Conservation (phyloP, 2,888 invertebrate genomes). For the Amphimallon solstitiale region DNA sequence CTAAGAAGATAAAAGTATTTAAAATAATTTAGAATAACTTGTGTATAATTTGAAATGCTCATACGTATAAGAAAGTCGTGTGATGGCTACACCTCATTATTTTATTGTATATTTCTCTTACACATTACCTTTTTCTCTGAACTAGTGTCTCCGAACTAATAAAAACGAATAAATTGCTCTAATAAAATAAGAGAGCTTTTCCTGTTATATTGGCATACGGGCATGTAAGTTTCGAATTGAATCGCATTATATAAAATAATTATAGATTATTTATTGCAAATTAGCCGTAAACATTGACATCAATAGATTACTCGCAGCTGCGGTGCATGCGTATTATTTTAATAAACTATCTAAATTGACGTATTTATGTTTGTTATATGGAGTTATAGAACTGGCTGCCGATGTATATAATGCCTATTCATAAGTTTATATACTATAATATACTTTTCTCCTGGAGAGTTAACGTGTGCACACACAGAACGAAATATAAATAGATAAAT, state of each 20-base stretch:
- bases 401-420: not conserved
- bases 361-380: conserved; percentile 19
- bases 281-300: conserved; percentile 29
- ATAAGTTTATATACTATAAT: not conserved
- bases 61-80: no score
- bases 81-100: no score
- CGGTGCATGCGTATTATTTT: conserved; percentile 22
- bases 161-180: not conserved
- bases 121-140: no score
- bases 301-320: conserved; percentile 22
- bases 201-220: not conserved
- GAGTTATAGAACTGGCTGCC: not conserved
- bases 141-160: no score
- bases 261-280: conserved; percentile 36
- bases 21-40: no score
- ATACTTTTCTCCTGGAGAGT: not conserved
- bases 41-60: no score
- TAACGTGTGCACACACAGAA: not conserved
- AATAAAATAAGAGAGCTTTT: not conserved
- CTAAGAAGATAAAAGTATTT: no score
- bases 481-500: conserved; percentile 2
- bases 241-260: conserved; percentile 27
- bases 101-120: no score
- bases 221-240: conserved; percentile 5
- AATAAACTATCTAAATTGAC: conserved; percentile 35